These are phyloP conservation scores for Megaptera novaeangliae DNA, from an alignment of 2,113 vertebrate species.

Conservation along the genomic window DNA sequence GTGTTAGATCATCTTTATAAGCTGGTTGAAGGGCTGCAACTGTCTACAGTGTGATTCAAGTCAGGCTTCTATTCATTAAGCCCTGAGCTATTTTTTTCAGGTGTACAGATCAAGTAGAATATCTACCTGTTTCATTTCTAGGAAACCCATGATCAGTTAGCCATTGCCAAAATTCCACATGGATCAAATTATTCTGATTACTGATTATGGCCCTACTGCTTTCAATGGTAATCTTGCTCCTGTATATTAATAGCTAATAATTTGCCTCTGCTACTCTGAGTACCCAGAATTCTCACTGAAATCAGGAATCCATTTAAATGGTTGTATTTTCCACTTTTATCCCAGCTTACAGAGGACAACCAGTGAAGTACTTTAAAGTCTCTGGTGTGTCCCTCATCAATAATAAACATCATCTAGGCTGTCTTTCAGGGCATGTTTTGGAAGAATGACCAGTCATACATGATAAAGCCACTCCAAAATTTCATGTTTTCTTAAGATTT, in stretches of 20 bases:
- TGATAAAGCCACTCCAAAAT: background rate
- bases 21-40: background rate
- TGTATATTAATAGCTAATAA: background rate
- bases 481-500: background rate
- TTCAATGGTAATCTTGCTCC: background rate
- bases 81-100: background rate
- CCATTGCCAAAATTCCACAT: background rate
- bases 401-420: background rate
- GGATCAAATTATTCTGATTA: constrained; percentile 15
- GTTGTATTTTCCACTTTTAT: background rate
- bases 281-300: background rate
- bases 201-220: background rate
- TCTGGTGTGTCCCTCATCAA: background rate
- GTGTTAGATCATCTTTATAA: background rate
- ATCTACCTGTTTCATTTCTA: background rate
- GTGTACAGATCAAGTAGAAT: background rate
- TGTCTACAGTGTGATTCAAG: background rate
- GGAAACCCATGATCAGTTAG: background rate
- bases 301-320: background rate
- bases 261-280: background rate
- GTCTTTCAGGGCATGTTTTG: background rate
- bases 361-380: background rate
- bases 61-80: background rate
- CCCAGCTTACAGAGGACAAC: background rate
- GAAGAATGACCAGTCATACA: background rate